Conservation (phyloP, 30 jellyfish, hydroid and myxozoan genomes). For the Clytia hemisphaerica region DNA sequence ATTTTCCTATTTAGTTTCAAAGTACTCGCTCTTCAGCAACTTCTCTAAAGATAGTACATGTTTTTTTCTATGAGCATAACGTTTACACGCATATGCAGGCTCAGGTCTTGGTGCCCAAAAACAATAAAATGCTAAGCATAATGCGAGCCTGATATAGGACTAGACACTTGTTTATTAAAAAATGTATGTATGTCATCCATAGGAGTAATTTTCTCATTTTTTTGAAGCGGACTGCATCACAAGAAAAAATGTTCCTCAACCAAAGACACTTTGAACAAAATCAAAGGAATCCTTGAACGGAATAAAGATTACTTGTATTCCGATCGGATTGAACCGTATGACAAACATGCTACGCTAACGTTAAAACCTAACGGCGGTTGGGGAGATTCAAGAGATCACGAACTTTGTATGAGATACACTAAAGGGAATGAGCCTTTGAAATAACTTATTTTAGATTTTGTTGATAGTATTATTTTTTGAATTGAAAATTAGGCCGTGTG, state of each 20-base stretch:
- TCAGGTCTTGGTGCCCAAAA: too few species aligned
- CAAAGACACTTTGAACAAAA: slow-evolving; percentile 35
- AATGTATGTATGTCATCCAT: background rate
- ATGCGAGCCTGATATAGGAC: too few species aligned
- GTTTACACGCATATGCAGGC: too few species aligned
- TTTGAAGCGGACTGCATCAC: slow-evolving; percentile 86
- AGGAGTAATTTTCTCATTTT: background rate
- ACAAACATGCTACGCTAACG: slow-evolving; percentile 28
- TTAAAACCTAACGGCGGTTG: slow-evolving; percentile 85
- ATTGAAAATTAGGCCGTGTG: too few species aligned
- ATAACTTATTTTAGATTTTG: too few species aligned
- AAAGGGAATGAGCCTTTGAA: slow-evolving; percentile 7
- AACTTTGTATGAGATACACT: slow-evolving; percentile 57
- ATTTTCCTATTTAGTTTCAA: too few species aligned
- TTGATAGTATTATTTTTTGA: too few species aligned
- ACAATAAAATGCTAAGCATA: too few species aligned
- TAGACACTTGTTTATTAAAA: too few species aligned
- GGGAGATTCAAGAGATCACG: slow-evolving; percentile 93
- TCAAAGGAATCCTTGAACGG: slow-evolving; percentile 37
- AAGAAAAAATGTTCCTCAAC: slow-evolving; percentile 49
- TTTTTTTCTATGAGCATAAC: too few species aligned
- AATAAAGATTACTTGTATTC: slow-evolving; percentile 45
- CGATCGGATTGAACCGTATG: slow-evolving; percentile 5
- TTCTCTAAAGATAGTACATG: background rate
- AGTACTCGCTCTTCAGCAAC: too few species aligned